These are phyloP conservation scores for Echeneis naucrates DNA, from an alignment of 2,797 vertebrate genomes.

Conservation along the genomic window DNA sequence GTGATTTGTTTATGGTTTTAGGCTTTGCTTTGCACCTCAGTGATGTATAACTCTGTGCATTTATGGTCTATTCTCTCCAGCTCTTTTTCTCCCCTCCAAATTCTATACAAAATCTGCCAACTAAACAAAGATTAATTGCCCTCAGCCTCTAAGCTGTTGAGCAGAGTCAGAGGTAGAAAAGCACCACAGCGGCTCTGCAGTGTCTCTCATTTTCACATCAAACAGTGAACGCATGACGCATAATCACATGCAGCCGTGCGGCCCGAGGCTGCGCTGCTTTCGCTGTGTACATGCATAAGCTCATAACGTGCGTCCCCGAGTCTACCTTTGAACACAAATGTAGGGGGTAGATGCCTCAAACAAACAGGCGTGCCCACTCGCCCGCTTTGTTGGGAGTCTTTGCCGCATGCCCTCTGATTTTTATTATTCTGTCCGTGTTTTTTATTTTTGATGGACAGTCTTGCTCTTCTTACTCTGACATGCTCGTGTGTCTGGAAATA, in stretches of 20 bases:
- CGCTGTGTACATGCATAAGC: not conserved
- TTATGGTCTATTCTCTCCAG: not conserved
- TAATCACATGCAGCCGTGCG: not conserved
- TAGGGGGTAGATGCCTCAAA: not conserved
- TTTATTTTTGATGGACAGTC: not conserved
- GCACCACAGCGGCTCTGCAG: not conserved
- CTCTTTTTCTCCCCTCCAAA: not conserved
- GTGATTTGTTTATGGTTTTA: conserved; percentile 13
- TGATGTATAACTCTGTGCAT: conserved; percentile 17
- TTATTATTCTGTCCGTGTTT: not conserved
- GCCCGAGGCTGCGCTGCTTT: not conserved
- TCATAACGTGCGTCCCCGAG: not conserved
- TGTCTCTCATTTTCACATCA: conserved; percentile 15
- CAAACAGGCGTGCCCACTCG: conserved; percentile 4
- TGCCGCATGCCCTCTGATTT: not conserved
- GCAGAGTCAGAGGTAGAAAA: not conserved
- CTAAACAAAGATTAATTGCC: conserved; percentile 10
- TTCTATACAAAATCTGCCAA: not conserved
- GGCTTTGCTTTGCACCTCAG: conserved; percentile 10
- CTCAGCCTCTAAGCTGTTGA: not conserved
- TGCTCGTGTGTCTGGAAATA: conserved; percentile 1
- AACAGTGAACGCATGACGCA: not conserved
- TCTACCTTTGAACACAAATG: conserved; percentile 21
- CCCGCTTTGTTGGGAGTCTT: not conserved
- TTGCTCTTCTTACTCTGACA: not conserved